Percentiles rank a stretch among this genome's conserved stretches.
phyloP scores from a whole-genome alignment of 2,888 invertebrate species.

The Octodonta nipae region DNA sequence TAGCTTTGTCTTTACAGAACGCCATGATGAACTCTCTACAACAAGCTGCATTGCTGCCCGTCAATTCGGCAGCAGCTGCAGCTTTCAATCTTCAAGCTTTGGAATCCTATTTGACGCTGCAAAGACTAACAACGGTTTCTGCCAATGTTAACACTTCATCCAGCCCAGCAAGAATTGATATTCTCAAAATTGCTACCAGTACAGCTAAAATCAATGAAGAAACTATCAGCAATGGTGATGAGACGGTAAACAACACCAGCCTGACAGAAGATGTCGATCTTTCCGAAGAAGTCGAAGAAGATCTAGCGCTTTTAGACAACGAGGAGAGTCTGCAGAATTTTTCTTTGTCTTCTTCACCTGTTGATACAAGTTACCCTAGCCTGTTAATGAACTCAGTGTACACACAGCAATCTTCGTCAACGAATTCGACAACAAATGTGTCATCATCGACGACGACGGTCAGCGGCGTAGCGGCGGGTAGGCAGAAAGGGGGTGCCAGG shows the following conservation, averaged over 20 bases:
- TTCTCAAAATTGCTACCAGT: slow-evolving; percentile 48
- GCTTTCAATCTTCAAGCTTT: slow-evolving; percentile 74
- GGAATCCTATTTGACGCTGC: slow-evolving; percentile 73
- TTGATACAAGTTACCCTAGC: slow-evolving; percentile 58
- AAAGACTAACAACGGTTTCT: slow-evolving; percentile 60
- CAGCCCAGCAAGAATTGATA: slow-evolving; percentile 43
- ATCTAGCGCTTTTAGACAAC: slow-evolving; percentile 58
- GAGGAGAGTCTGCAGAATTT: slow-evolving; percentile 49
- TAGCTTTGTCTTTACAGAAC: slow-evolving; percentile 68
- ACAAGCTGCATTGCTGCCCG: slow-evolving; percentile 68
- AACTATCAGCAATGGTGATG: slow-evolving; percentile 22
- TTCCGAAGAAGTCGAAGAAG: slow-evolving; percentile 61
- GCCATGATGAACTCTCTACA: slow-evolving; percentile 75
- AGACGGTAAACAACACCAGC: slow-evolving; percentile 26
- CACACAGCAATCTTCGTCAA: slow-evolving; percentile 37
- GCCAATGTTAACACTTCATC: slow-evolving; percentile 32
- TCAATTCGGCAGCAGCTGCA: slow-evolving; percentile 71
- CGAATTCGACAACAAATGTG: slow-evolving; percentile 37
- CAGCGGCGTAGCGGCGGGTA: slow-evolving; percentile 33
- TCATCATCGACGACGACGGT: slow-evolving; percentile 31
- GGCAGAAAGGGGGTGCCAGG: slow-evolving; percentile 36
- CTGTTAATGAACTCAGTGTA: slow-evolving; percentile 56
- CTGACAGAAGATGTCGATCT: slow-evolving; percentile 50
- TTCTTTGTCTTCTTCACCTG: slow-evolving; percentile 43
- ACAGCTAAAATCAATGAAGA: slow-evolving; percentile 33